Conservation (phyloP, 2,113 vertebrate genomes). For the Hipposideros armiger region DNA sequence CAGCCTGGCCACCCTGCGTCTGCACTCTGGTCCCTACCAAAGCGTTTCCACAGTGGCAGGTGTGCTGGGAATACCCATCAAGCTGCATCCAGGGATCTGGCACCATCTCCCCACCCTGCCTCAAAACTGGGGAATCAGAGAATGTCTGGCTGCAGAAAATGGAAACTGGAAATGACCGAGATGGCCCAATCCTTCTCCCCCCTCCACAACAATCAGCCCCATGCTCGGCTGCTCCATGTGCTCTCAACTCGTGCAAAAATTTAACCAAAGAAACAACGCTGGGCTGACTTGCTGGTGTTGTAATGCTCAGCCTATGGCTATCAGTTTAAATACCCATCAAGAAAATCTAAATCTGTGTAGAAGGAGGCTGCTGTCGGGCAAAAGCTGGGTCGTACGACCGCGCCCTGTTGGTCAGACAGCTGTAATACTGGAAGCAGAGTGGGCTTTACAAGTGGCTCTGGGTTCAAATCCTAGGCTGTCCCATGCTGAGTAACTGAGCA, state of each 20-base stretch:
- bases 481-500: background rate
- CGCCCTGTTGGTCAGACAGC: background rate
- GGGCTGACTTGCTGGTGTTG: background rate
- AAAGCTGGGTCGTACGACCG: rapidly evolving
- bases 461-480: background rate
- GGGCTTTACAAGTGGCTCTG: background rate
- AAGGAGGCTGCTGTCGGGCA: background rate
- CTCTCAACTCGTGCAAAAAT: background rate
- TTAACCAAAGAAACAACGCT: constrained; percentile 9
- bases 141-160: background rate
- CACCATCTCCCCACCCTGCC: background rate
- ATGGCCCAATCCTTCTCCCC: background rate
- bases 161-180: background rate
- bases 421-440: background rate
- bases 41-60: background rate
- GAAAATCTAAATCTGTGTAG: background rate
- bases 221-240: background rate
- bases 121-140: background rate
- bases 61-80: background rate
- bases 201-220: background rate
- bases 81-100: background rate
- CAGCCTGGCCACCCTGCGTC: background rate
- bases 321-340: constrained; percentile 9
- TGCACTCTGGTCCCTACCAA: background rate
- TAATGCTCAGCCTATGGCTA: background rate